Conservation (phyloP, 1,140 invertebrate species). For the Macrobrachium nipponense region DNA sequence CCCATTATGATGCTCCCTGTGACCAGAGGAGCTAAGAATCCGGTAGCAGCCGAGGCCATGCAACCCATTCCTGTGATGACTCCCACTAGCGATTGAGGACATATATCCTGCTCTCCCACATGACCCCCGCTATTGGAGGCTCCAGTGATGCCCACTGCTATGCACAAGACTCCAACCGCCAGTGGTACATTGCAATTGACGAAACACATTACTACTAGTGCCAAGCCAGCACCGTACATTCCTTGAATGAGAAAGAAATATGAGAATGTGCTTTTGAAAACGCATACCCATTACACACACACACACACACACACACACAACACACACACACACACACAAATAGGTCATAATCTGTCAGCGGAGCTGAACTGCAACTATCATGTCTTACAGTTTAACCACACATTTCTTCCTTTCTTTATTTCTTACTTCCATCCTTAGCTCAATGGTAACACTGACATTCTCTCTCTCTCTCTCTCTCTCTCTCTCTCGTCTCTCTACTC, state of each 20-base stretch:
- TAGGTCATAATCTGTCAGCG: too few species aligned
- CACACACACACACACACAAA: too few species aligned
- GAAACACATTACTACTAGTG: conserved; percentile 81
- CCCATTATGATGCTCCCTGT: conserved; percentile 72
- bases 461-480: too few species aligned
- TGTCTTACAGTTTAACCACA: too few species aligned
- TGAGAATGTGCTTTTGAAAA: too few species aligned
- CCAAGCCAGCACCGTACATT: conserved; percentile 67
- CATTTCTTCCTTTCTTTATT: too few species aligned
- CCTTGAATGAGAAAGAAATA: background rate
- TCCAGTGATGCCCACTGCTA: conserved; percentile 79
- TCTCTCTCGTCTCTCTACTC: too few species aligned
- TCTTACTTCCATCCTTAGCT: too few species aligned
- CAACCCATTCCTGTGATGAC: conserved; percentile 79
- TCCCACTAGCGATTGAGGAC: conserved; percentile 80
- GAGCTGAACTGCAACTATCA: too few species aligned
- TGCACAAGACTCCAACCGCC: conserved; percentile 78
- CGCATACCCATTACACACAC: too few species aligned
- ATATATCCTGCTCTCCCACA: conserved; percentile 78
- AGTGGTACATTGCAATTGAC: conserved; percentile 79
- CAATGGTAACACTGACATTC: too few species aligned
- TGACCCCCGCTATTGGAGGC: conserved; percentile 68
- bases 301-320: too few species aligned
- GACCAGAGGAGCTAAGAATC: conserved; percentile 66
- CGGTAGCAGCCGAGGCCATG: conserved; percentile 68